These are phyloP conservation scores for Arctopsyche grandis DNA, from an alignment of 1,140 invertebrate species.

Conservation along the genomic window DNA sequence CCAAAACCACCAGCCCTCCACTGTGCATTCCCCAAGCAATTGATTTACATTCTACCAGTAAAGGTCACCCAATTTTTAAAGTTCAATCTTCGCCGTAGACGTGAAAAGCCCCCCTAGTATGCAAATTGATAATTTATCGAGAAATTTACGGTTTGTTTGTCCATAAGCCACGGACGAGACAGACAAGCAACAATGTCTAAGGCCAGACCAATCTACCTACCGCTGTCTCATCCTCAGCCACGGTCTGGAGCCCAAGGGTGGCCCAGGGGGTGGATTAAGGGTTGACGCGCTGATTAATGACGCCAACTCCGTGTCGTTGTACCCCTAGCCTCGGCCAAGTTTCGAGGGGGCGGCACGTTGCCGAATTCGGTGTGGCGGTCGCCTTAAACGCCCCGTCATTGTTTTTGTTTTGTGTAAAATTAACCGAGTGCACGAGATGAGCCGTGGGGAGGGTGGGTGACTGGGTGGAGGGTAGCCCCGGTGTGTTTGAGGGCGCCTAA, in stretches of 20 bases:
- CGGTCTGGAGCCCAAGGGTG: slow-evolving; percentile 9
- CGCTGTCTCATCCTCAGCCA: background rate
- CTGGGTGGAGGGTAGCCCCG: background rate
- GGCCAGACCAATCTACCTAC: background rate
- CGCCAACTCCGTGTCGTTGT: slow-evolving; percentile 50
- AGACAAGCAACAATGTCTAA: slow-evolving; percentile 49
- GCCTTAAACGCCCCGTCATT: slow-evolving; percentile 39
- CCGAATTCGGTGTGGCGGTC: slow-evolving; percentile 3
- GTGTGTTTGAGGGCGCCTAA: slow-evolving; percentile 37
- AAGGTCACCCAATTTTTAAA: no score
- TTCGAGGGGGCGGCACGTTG: slow-evolving; percentile 16
- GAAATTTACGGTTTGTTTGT: slow-evolving; percentile 42
- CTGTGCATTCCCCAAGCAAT: no score
- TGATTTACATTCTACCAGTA: no score
- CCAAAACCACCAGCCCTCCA: no score
- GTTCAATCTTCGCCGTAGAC: no score
- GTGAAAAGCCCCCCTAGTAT: background rate
- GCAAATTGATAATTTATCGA: slow-evolving; percentile 45
- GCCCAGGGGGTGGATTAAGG: slow-evolving; percentile 41
- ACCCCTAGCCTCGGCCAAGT: slow-evolving; percentile 37
- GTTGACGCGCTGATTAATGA: slow-evolving; percentile 54
- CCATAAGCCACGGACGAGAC: slow-evolving; percentile 46
- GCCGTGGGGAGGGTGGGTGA: background rate
- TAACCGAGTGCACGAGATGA: slow-evolving; percentile 43
- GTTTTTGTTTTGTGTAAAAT: slow-evolving; percentile 49